These are phyloP conservation scores for Mormyrops attenuatus DNA, from an alignment of 2,797 vertebrate genomes.

Conservation along the genomic window DNA sequence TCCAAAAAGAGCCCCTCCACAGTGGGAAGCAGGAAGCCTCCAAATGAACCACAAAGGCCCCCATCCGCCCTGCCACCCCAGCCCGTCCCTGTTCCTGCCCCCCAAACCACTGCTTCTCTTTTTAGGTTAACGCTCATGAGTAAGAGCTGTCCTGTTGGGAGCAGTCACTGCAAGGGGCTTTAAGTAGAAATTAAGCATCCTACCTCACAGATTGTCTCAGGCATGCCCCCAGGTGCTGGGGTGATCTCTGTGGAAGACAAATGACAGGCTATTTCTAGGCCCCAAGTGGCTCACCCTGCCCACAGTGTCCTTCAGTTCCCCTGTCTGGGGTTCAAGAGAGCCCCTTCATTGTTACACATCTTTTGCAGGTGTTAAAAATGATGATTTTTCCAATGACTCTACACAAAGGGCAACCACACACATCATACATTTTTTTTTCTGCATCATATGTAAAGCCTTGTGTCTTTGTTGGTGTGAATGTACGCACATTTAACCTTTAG, in stretches of 20 bases:
- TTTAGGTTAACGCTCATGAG: conserved; percentile 1
- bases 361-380: conserved; percentile 61
- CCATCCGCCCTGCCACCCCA: background rate
- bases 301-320: conserved; percentile 22
- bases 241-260: conserved; percentile 53
- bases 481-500: background rate
- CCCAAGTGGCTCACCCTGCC: conserved; percentile 45
- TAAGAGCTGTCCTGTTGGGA: conserved; percentile 11
- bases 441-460: conserved; percentile 1
- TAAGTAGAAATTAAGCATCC: conserved; percentile 22
- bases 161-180: background rate
- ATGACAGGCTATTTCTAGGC: conserved; percentile 65
- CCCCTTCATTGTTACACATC: conserved; percentile 53
- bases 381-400: conserved; percentile 63
- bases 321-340: conserved; percentile 25
- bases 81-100: background rate
- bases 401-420: conserved; percentile 53
- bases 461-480: background rate
- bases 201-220: conserved; percentile 45
- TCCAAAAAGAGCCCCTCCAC: background rate
- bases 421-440: conserved; percentile 28
- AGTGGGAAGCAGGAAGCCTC: conserved; percentile 20
- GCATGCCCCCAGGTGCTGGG: conserved; percentile 39
- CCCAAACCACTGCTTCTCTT: background rate
- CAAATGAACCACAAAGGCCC: background rate